These are phyloP conservation scores for Drosophila arawakana DNA, from an alignment of 1,140 invertebrate species.

Conservation along the genomic window DNA sequence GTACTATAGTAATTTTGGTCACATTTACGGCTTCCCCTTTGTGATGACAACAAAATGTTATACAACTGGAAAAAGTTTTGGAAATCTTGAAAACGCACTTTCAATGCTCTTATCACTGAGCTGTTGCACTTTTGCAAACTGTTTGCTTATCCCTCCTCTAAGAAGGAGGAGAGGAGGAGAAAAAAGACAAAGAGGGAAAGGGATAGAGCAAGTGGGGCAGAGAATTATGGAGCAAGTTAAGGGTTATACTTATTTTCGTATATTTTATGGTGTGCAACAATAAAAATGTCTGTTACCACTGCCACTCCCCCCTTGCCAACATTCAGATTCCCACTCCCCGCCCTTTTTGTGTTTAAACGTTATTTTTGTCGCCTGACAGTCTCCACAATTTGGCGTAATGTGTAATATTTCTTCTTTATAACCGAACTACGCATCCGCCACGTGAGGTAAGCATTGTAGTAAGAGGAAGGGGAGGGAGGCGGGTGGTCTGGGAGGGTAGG, in stretches of 20 bases:
- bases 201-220: neutral
- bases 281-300: slow-evolving; percentile 66
- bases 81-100: slow-evolving; percentile 8
- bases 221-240: neutral
- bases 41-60: slow-evolving; percentile 7
- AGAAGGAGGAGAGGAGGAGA: neutral
- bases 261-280: slow-evolving; percentile 67
- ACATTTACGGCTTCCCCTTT: neutral
- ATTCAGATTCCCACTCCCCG: neutral
- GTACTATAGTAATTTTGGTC: neutral
- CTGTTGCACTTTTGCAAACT: slow-evolving; percentile 39
- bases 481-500: slow-evolving; percentile 46
- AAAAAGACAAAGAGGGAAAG: too few species aligned
- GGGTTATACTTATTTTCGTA: slow-evolving; percentile 55
- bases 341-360: slow-evolving; percentile 63
- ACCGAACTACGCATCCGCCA: slow-evolving; percentile 68
- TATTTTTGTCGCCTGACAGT: slow-evolving; percentile 81
- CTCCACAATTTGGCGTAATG: slow-evolving; percentile 82
- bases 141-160: slow-evolving; percentile 2
- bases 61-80: slow-evolving; percentile 4
- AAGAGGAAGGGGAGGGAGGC: neutral
- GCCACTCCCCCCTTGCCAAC: neutral
- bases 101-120: slow-evolving; percentile 32
- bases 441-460: slow-evolving; percentile 47
- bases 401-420: slow-evolving; percentile 83